Evolutionary conservation across 2,113 vertebrate genomes (phyloP).

Genomic region (Suncus etruscus): DNA sequence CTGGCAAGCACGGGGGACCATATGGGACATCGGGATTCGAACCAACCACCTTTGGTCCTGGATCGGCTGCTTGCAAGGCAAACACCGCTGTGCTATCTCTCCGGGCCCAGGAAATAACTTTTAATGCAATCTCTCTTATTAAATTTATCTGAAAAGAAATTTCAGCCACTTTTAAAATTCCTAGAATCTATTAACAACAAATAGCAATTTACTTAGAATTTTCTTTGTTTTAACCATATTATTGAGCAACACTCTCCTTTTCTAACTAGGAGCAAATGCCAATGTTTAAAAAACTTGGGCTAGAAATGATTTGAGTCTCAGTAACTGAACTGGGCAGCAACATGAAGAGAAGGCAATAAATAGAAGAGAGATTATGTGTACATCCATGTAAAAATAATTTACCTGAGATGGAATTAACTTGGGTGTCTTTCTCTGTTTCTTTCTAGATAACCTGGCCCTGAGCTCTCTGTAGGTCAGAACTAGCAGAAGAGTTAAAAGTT

Average conservation of each 20-base stretch:
- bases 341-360: slow-evolving; percentile 35
- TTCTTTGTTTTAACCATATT: slow-evolving; percentile 10
- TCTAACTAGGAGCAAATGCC: slow-evolving; percentile 23
- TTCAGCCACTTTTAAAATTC: slow-evolving; percentile 21
- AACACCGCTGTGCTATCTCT: too few relatives aligned
- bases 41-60: too few relatives aligned
- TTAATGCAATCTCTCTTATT: slow-evolving; percentile 32
- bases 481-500: not conserved
- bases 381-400: not conserved
- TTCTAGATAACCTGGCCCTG: slow-evolving; percentile 30
- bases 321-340: not conserved
- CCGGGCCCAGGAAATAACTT: slow-evolving; percentile 46
- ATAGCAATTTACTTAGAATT: slow-evolving; percentile 10
- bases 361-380: not conserved
- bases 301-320: not conserved
- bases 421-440: not conserved
- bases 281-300: not conserved
- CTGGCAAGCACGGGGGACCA: too few relatives aligned
- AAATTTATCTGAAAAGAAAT: slow-evolving; percentile 35
- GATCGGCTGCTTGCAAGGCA: too few relatives aligned
- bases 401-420: not conserved
- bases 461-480: not conserved
- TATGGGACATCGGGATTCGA: too few relatives aligned
- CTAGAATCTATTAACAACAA: not conserved
- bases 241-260: slow-evolving; percentile 30